These are phyloP conservation scores for Procambarus clarkii DNA, from an alignment of 1,140 invertebrate species.

Conservation along the genomic window DNA sequence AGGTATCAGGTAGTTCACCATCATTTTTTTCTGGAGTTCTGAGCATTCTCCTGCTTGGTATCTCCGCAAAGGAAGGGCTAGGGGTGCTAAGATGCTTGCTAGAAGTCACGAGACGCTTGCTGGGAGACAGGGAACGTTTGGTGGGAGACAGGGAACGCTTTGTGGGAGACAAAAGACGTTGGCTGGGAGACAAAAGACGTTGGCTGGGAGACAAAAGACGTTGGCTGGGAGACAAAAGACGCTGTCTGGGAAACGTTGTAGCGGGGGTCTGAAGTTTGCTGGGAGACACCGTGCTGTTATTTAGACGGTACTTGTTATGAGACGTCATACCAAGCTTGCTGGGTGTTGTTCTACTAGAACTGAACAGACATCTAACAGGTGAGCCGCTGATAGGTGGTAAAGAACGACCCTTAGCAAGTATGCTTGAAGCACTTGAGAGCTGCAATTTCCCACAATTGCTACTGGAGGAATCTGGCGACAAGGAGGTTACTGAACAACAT, in stretches of 20 bases:
- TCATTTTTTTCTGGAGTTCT: too few relatives aligned
- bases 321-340: background rate
- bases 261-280: too few relatives aligned
- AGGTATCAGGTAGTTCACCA: too few relatives aligned
- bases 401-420: background rate
- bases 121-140: background rate
- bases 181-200: too few relatives aligned
- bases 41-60: background rate
- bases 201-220: background rate
- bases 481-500: background rate
- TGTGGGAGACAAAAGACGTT: too few relatives aligned
- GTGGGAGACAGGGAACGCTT: too few relatives aligned
- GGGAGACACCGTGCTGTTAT: background rate
- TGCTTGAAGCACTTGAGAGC: background rate
- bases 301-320: too few relatives aligned
- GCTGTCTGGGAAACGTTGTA: too few relatives aligned
- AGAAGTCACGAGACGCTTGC: background rate
- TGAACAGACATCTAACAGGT: background rate
- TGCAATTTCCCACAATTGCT: too few relatives aligned
- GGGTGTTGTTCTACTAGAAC: background rate
- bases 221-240: too few relatives aligned
- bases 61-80: background rate
- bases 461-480: constrained; percentile 11
- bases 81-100: background rate
- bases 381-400: background rate